Conservation (phyloP, 2,797 vertebrate species). For the Sebastes minor region DNA sequence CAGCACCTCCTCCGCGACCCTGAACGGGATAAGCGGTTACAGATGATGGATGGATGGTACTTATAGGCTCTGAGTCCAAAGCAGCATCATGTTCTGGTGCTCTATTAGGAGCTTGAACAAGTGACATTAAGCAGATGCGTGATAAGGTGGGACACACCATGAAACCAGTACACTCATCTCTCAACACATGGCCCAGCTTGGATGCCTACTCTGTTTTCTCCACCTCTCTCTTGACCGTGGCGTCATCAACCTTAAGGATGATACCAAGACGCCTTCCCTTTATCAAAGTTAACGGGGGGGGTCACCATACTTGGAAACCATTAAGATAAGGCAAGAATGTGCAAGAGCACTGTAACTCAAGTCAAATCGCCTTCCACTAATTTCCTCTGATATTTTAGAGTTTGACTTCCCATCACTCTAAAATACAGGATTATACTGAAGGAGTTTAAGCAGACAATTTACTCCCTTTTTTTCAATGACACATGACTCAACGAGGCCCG, state of each 20-base stretch:
- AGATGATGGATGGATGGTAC: background rate
- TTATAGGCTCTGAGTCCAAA: background rate
- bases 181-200: slow-evolving; percentile 21
- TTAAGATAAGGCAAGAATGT: slow-evolving; percentile 83
- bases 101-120: slow-evolving; percentile 2
- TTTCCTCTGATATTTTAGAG: slow-evolving; percentile 13
- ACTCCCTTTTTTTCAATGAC: background rate
- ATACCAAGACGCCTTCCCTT: slow-evolving; percentile 63
- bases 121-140: slow-evolving; percentile 20
- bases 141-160: slow-evolving; percentile 48
- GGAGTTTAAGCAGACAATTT: background rate
- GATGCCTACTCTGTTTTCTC: slow-evolving; percentile 23
- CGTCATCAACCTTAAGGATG: slow-evolving; percentile 56
- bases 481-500: background rate
- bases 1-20: no score
- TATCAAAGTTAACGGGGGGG: slow-evolving; percentile 60
- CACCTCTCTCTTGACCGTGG: slow-evolving; percentile 9
- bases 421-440: background rate
- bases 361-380: slow-evolving; percentile 39
- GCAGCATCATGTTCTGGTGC: background rate
- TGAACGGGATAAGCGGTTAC: no score
- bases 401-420: slow-evolving; percentile 7
- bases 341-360: slow-evolving; percentile 60
- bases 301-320: slow-evolving; percentile 39
- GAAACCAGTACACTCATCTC: slow-evolving; percentile 31